Evolutionary conservation across 2,797 vertebrate species (phyloP).

Genomic region (Meda fulgida): DNA sequence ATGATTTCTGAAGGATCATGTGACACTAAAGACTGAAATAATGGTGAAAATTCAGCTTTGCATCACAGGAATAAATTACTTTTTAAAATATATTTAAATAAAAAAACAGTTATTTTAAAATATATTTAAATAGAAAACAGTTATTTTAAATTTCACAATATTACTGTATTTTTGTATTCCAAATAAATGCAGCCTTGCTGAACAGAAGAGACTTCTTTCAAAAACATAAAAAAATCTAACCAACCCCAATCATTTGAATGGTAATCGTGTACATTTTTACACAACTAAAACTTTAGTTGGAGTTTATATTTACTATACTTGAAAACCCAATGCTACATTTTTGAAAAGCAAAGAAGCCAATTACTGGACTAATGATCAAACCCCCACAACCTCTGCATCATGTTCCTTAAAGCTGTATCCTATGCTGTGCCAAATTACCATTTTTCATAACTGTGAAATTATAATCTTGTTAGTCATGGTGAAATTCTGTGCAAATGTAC

Average conservation of each 20-base stretch:
- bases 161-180: background rate
- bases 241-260: background rate
- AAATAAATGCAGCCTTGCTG: background rate
- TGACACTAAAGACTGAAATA: background rate
- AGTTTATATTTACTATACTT: background rate
- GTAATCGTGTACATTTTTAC: background rate
- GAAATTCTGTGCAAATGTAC: background rate
- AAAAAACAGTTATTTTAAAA: no score
- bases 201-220: background rate
- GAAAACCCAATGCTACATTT: background rate
- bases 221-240: background rate
- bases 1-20: background rate
- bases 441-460: slow-evolving; percentile 27
- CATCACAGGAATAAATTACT: background rate
- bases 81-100: background rate
- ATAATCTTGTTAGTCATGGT: slow-evolving; percentile 35
- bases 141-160: background rate
- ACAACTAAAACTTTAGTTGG: background rate
- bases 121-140: background rate
- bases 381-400: background rate
- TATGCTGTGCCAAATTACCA: background rate
- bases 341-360: background rate
- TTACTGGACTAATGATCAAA: background rate
- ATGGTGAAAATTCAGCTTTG: background rate
- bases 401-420: background rate